Conservation (phyloP, 2,113 vertebrate genomes). For the Eublepharis macularius region DNA sequence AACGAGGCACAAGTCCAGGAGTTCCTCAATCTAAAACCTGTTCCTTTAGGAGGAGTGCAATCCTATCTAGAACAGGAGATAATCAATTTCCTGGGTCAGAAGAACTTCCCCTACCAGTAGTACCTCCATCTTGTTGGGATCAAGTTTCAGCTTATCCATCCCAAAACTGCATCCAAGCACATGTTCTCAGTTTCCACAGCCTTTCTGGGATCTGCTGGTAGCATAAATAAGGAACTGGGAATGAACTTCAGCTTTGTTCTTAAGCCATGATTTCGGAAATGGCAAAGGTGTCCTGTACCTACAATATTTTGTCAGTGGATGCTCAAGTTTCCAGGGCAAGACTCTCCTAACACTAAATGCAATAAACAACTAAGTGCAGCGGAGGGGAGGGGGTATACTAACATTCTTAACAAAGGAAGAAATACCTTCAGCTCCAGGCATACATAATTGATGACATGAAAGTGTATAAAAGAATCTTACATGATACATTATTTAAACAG, state of each 20-base stretch:
- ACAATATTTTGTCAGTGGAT: not conserved
- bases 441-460: conserved; percentile 67
- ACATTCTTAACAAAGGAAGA: conserved; percentile 24
- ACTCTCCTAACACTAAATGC: not conserved
- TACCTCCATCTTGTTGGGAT: no score
- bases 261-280: not conserved
- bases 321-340: not conserved
- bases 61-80: no score
- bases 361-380: conserved; percentile 40
- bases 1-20: no score
- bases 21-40: no score
- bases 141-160: no score
- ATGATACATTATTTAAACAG: conserved; percentile 62
- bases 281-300: fast-evolving
- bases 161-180: no score
- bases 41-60: no score
- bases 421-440: conserved; percentile 29
- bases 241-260: not conserved
- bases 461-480: conserved; percentile 38
- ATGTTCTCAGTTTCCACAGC: no score
- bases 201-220: no score
- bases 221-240: no score
- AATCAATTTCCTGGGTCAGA: no score
- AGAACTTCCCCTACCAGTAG: no score
- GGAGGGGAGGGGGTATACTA: conserved; percentile 37